phyloP scores from a whole-genome alignment of 2,113 vertebrate genomes.

The Urocitellus parryii region DNA sequence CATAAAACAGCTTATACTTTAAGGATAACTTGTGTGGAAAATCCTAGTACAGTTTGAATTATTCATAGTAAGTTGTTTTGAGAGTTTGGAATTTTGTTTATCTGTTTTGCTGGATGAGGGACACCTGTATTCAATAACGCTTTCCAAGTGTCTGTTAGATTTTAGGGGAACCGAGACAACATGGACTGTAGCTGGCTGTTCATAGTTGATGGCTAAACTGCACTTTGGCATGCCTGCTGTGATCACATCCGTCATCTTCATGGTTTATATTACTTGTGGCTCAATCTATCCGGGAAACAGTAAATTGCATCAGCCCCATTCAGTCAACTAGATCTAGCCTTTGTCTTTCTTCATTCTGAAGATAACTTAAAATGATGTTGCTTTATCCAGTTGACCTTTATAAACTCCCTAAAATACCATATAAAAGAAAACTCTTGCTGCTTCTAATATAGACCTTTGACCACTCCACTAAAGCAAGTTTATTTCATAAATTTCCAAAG shows the following conservation, averaged over 20 bases:
- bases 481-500: slow-evolving; percentile 29
- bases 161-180: background rate
- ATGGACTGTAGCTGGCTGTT: background rate
- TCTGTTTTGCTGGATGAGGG: slow-evolving; percentile 44
- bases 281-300: slow-evolving; percentile 22
- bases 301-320: slow-evolving; percentile 34
- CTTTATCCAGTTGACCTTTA: background rate
- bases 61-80: background rate
- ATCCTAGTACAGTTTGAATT: background rate
- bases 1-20: background rate
- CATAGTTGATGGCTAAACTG: slow-evolving; percentile 18
- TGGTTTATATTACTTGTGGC: background rate
- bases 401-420: background rate
- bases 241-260: slow-evolving; percentile 38
- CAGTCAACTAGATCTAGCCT: background rate
- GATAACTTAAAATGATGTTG: background rate
- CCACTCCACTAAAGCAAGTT: background rate
- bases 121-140: slow-evolving; percentile 36
- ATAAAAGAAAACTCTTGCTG: background rate
- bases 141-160: background rate
- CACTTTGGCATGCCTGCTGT: slow-evolving; percentile 44
- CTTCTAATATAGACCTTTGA: slow-evolving; percentile 12
- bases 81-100: slow-evolving; percentile 18
- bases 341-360: slow-evolving; percentile 45
- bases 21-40: background rate